These are phyloP conservation scores for Caenorhabditis wallacei DNA, from an alignment of 2,888 invertebrate genomes.

Conservation along the genomic window DNA sequence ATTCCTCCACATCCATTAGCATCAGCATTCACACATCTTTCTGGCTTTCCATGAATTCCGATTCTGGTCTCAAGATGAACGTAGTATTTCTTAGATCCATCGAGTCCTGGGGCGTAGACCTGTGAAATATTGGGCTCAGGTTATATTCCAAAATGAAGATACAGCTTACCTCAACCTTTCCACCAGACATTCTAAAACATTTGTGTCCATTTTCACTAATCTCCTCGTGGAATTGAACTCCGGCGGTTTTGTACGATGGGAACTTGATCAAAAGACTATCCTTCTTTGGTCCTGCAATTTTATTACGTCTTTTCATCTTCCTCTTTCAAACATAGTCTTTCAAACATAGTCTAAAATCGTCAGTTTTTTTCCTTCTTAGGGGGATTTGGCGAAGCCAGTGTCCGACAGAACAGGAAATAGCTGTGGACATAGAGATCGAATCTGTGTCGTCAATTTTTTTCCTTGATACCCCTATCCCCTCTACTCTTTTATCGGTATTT, in stretches of 20 bases:
- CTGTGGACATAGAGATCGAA: constrained; percentile 9
- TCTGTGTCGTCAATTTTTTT: constrained; percentile 35
- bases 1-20: constrained; percentile 82
- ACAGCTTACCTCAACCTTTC: constrained; percentile 80
- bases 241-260: constrained; percentile 81
- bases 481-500: constrained; percentile 59
- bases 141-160: background rate
- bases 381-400: constrained; percentile 41
- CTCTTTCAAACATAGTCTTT: no score
- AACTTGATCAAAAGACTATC: constrained; percentile 81
- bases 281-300: constrained; percentile 73
- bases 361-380: constrained; percentile 40
- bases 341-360: constrained; percentile 5
- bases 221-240: constrained; percentile 75
- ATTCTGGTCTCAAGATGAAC: constrained; percentile 82
- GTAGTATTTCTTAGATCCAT: constrained; percentile 81
- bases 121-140: background rate
- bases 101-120: constrained; percentile 70
- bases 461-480: constrained; percentile 42
- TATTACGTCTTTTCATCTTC: background rate
- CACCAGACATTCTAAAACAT: constrained; percentile 82
- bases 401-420: constrained; percentile 48
- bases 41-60: constrained; percentile 83
- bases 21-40: constrained; percentile 82
- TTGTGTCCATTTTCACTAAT: constrained; percentile 75